phyloP scores from a whole-genome alignment of 2,113 vertebrate species.

The Excalfactoria chinensis region DNA sequence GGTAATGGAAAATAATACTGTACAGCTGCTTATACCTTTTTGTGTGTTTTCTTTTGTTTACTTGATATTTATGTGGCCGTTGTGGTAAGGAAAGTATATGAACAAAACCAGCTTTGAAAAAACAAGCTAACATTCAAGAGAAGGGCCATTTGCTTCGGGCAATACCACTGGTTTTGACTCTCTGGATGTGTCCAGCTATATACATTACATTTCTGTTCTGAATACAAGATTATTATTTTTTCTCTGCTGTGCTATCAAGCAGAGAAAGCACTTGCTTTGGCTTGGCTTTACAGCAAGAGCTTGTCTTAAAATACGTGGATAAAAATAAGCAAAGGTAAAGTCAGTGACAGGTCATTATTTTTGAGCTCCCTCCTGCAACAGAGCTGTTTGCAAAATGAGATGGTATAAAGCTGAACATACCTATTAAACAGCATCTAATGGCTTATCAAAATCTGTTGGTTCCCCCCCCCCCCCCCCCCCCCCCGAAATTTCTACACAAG shows the following conservation, averaged over 20 bases:
- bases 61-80: background rate
- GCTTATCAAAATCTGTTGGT: background rate
- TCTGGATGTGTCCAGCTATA: background rate
- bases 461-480: background rate
- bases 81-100: background rate
- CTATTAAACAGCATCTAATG: background rate
- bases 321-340: background rate
- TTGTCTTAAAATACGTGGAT: background rate
- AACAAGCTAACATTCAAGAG: background rate
- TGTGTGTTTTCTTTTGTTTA: background rate
- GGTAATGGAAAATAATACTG: constrained; percentile 40
- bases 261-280: background rate
- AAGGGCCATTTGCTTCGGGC: background rate
- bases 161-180: background rate
- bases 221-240: background rate
- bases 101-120: background rate
- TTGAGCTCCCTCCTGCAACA: background rate
- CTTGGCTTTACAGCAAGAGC: background rate
- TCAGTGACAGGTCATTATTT: background rate
- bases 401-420: background rate
- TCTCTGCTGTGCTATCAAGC: background rate
- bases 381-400: background rate
- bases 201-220: background rate
- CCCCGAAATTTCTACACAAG: background rate
- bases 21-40: background rate